Conservation (phyloP, 2,888 invertebrate genomes). For the Heliconius cydno region DNA sequence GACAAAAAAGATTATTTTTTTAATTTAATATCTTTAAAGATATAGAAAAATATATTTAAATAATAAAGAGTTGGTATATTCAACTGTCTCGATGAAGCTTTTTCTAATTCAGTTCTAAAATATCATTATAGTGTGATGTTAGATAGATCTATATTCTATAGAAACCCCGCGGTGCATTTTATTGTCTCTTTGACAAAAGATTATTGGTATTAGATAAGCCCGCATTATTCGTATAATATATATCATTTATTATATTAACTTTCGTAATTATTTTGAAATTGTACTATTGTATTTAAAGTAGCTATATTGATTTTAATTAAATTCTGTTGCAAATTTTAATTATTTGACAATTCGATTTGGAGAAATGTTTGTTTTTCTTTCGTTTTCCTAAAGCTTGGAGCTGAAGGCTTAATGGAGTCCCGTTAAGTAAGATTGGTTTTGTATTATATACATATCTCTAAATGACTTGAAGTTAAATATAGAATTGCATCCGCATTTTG, state of each 20-base stretch:
- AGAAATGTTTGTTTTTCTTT: not conserved
- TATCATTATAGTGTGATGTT: constrained; percentile 7
- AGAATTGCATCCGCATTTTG: too few species aligned
- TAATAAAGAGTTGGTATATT: not conserved
- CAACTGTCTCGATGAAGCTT: not conserved
- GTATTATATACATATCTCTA: too few species aligned
- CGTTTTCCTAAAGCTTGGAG: not conserved
- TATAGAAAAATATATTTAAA: not conserved
- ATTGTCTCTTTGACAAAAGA: constrained; percentile 38
- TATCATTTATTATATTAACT: constrained; percentile 29
- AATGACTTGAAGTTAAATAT: too few species aligned
- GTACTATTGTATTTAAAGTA: not conserved
- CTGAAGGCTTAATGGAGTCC: too few species aligned
- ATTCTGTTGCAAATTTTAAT: not conserved
- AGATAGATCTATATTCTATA: constrained; percentile 24
- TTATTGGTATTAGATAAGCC: constrained; percentile 38
- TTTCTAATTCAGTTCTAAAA: constrained; percentile 22
- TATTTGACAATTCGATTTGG: not conserved
- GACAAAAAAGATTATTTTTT: too few species aligned
- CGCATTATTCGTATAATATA: constrained; percentile 22
- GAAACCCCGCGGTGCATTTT: constrained; percentile 27
- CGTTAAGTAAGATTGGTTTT: too few species aligned
- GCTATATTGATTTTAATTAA: not conserved
- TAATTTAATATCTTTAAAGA: too few species aligned
- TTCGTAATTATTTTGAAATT: not conserved